phyloP scores from a whole-genome alignment of 2,113 vertebrate genomes.

The Chaenocephalus aceratus region DNA sequence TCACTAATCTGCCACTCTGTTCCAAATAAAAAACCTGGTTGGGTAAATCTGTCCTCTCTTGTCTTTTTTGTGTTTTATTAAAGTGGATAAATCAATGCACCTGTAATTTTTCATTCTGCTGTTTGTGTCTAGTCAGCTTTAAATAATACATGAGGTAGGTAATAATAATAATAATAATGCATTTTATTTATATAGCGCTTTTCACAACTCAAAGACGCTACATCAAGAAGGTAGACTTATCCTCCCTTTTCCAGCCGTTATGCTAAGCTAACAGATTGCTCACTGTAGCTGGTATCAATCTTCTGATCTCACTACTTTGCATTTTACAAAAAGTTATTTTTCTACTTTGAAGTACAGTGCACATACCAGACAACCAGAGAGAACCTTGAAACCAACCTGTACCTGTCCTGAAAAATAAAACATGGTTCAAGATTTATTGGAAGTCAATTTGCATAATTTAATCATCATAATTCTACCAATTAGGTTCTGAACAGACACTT shows the following conservation, averaged over 20 bases:
- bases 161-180: no score
- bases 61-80: conserved; percentile 35
- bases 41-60: conserved; percentile 72
- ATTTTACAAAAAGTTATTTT: neutral
- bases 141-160: neutral
- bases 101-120: neutral
- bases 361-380: neutral
- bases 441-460: neutral
- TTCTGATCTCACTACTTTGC: neutral
- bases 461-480: neutral
- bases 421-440: neutral
- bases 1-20: conserved; percentile 90
- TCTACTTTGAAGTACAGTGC: neutral
- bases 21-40: conserved; percentile 87
- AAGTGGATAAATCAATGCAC: neutral
- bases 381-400: neutral
- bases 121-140: neutral
- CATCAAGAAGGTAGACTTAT: neutral
- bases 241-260: neutral
- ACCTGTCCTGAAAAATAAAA: neutral
- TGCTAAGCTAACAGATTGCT: conserved; percentile 1
- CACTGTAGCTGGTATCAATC: neutral
- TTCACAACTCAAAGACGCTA: no score
- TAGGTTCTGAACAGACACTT: no score
- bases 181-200: no score